Evolutionary conservation across 2,113 vertebrate genomes (phyloP).

Genomic region (Scortum barcoo): DNA sequence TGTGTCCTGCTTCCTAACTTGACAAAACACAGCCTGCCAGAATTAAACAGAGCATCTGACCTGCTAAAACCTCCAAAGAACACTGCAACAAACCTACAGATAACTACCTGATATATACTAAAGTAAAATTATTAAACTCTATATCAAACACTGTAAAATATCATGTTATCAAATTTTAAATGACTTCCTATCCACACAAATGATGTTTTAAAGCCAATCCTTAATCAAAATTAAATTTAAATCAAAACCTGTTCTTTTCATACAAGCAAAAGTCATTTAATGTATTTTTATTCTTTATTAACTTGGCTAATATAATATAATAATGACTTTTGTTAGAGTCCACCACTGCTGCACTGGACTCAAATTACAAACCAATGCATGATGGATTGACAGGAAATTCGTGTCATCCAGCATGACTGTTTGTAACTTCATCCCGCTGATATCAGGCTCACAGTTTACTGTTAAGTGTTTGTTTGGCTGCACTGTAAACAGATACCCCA

Average conservation of each 20-base stretch:
- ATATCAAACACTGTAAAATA: not conserved
- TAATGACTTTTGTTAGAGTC: too few relatives aligned
- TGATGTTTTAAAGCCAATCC: too few relatives aligned
- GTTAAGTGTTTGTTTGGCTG: not conserved
- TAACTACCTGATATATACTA: not conserved
- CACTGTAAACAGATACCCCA: not conserved
- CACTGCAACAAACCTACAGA: not conserved
- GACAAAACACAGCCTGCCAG: conserved; percentile 8
- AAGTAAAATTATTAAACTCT: too few relatives aligned
- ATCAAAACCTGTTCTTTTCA: too few relatives aligned
- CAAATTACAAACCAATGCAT: too few relatives aligned
- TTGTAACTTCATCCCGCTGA: not conserved
- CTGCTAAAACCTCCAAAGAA: not conserved
- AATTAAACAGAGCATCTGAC: not conserved
- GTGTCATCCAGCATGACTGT: not conserved
- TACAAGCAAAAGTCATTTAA: too few relatives aligned
- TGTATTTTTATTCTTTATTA: too few relatives aligned
- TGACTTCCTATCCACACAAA: not conserved
- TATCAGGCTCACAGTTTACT: not conserved
- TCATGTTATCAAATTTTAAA: not conserved
- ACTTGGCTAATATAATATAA: too few relatives aligned
- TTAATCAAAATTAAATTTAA: too few relatives aligned
- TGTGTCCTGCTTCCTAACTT: conserved; percentile 1
- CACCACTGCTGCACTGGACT: too few relatives aligned
- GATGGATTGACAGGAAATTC: not conserved